Evolutionary conservation across 2,888 invertebrate genomes (phyloP), one percentile per base, ranked within the genome.

Genomic region (Megastigmus dorsalis): DNA sequence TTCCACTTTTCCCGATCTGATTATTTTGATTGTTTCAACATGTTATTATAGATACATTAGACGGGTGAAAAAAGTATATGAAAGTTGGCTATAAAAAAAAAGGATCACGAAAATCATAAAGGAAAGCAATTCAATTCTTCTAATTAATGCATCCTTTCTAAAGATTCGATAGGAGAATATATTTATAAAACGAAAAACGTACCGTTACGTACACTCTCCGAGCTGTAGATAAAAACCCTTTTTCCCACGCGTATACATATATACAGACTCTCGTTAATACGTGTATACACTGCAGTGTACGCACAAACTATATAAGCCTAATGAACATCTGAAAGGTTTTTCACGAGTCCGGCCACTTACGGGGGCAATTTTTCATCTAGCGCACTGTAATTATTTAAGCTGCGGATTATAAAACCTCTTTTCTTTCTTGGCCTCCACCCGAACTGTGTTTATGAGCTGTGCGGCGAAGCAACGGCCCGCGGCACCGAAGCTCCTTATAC

Each of bases 181-280:
- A 59, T 69, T 69, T 59, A 69, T 59, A 59, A 50, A 41, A 50
- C 50, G 59, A 59, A 69, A n/a, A 50, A n/a, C n/a, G 43, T 50
- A 69, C 59, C 68, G 68, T 59, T 69, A 69, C 36, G 38, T 33
- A 18, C 23, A 62, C 36, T 18, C 41, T 54, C 9, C 20, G 52
- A 54, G 52, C 52, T 15, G 10, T 6, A 3, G 45, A 50, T 68
- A 68, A 68, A 68, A 68, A 59, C 48, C 68, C 68, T 59, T 68
- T 68, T 68, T 68, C 68, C 68, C 68, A 68, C 68, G 57, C 68
- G 59, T 68, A 59, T 50, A 45, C 38, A 43, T n/a, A 62, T 20
- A 18, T n/a, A 18, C 30, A 63, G 23, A 63, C 36, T 10, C 36
- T 50, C 50, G 63, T 63, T 62, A 62, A 43, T 28, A 18, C 43